These are phyloP conservation scores for Heliconius hewitsoni DNA, from an alignment of 1,140 invertebrate genomes.

Conservation along the genomic window DNA sequence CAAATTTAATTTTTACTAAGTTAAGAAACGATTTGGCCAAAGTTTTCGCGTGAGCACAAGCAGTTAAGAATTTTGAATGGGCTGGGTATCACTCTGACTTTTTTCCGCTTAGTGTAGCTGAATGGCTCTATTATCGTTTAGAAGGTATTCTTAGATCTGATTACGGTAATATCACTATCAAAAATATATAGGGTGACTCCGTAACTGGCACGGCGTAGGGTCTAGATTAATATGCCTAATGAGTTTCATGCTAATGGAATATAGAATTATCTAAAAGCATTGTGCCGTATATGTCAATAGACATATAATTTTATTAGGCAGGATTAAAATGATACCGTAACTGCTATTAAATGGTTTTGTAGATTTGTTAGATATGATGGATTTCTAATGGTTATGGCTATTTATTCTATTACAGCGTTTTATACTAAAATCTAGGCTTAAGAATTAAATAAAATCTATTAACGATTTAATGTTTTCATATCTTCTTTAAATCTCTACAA, in stretches of 20 bases:
- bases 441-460: too few relatives aligned
- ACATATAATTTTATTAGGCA: background rate
- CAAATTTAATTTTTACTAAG: conserved; percentile 25
- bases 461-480: too few relatives aligned
- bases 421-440: too few relatives aligned
- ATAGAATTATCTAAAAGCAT: background rate
- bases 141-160: conserved; percentile 21
- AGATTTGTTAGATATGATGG: too few relatives aligned
- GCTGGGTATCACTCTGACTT: conserved; percentile 30
- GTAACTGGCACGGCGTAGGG: conserved; percentile 27
- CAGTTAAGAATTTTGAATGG: conserved; percentile 36
- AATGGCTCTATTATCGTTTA: conserved; percentile 30
- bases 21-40: conserved; percentile 17
- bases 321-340: background rate
- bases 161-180: conserved; percentile 18
- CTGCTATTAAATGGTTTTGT: too few relatives aligned
- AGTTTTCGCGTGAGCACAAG: conserved; percentile 31
- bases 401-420: too few relatives aligned
- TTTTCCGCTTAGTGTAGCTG: conserved; percentile 20
- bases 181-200: conserved; percentile 9
- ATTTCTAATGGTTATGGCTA: too few relatives aligned
- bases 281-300: background rate
- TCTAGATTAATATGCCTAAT: background rate
- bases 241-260: conserved; percentile 2
- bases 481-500: too few relatives aligned